phyloP scores from a whole-genome alignment of 35 echinoderm and acorn worm species.

The Antedon bifida region DNA sequence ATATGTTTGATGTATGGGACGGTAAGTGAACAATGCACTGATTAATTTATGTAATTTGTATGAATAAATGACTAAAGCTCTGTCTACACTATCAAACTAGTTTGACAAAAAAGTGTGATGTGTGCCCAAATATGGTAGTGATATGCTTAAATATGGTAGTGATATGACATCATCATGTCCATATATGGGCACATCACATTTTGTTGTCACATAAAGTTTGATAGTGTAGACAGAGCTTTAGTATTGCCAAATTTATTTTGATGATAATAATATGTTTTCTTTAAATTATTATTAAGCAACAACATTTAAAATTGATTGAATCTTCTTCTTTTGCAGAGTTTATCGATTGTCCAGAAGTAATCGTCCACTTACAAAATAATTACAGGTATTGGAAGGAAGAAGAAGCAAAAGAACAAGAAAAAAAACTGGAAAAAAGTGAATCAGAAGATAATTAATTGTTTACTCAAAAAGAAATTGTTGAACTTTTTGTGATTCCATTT shows the following conservation, averaged over 20 bases:
- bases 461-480: not conserved
- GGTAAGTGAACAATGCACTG: conserved; percentile 32
- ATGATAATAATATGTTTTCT: no score
- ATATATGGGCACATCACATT: no score
- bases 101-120: no score
- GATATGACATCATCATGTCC: no score
- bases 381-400: conserved; percentile 89
- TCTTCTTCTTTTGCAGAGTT: conserved; percentile 47
- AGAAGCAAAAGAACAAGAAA: conserved; percentile 56
- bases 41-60: not conserved
- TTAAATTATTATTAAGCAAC: no score
- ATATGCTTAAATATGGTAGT: no score
- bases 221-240: no score
- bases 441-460: not conserved
- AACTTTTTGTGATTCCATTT: not conserved
- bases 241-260: not conserved
- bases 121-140: no score
- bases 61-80: no score
- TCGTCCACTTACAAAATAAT: conserved; percentile 71
- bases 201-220: no score
- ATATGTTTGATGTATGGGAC: conserved; percentile 99
- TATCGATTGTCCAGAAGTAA: conserved; percentile 73
- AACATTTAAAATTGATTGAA: no score
- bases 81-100: no score
- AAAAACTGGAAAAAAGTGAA: conserved; percentile 26